Conservation (phyloP, 2,113 vertebrate species). For the Xenus cinereus region DNA sequence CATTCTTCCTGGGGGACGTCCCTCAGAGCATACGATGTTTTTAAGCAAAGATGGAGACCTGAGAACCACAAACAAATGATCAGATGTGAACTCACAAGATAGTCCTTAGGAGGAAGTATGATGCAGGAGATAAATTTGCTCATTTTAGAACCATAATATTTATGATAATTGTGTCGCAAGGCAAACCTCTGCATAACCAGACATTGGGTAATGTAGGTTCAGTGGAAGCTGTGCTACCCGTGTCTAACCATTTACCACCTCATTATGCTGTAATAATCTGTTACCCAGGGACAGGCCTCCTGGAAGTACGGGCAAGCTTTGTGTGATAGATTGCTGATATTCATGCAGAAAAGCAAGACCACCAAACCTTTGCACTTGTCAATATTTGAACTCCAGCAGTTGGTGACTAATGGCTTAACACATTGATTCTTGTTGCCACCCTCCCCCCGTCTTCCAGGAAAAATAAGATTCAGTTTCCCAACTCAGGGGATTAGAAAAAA, state of each 20-base stretch:
- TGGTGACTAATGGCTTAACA: constrained; percentile 42
- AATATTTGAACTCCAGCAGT: constrained; percentile 58
- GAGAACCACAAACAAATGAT: background rate
- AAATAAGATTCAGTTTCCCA: constrained; percentile 46
- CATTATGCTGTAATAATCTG: background rate
- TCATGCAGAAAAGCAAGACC: constrained; percentile 48
- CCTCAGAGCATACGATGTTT: background rate
- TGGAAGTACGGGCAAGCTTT: background rate
- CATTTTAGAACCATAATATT: background rate
- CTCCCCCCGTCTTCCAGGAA: constrained; percentile 54
- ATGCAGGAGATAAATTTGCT: background rate
- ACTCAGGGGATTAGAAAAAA: background rate
- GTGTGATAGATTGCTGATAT: constrained; percentile 10
- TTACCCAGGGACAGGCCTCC: background rate
- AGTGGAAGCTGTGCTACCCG: background rate
- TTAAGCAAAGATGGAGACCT: background rate
- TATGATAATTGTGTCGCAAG: background rate
- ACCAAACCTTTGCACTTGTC: constrained; percentile 62
- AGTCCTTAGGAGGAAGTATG: background rate
- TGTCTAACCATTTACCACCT: background rate
- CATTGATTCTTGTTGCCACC: constrained; percentile 33
- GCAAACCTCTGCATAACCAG: background rate
- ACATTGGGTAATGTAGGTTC: background rate
- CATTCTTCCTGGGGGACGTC: background rate
- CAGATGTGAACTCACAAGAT: background rate